Percentiles rank a stretch among this genome's conserved stretches.
phyloP scores from a whole-genome alignment of 2,888 invertebrate species.

The Trichopoda pennipes region DNA sequence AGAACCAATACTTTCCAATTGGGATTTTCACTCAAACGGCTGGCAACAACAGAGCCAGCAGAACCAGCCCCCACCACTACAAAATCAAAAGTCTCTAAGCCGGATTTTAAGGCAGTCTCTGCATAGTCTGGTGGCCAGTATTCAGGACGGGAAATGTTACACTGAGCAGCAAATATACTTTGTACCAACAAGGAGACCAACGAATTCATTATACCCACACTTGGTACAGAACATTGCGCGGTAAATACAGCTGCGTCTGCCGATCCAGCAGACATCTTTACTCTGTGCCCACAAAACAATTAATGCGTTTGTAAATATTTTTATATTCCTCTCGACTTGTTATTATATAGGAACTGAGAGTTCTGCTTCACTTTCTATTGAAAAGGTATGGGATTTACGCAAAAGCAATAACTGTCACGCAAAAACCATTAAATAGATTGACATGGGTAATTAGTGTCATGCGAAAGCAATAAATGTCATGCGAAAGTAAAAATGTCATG shows the following conservation, averaged over 20 bases:
- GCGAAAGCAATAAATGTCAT: too few species aligned
- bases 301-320: too few species aligned
- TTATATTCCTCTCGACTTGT: too few species aligned
- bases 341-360: too few species aligned
- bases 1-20: slow-evolving; percentile 71
- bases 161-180: slow-evolving; percentile 83
- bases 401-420: too few species aligned
- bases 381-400: too few species aligned
- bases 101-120: slow-evolving; percentile 73
- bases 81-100: slow-evolving; percentile 76
- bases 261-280: background rate
- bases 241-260: background rate
- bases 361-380: too few species aligned
- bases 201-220: slow-evolving; percentile 75
- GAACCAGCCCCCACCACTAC: slow-evolving; percentile 80
- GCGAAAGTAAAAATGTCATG: too few species aligned
- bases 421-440: too few species aligned
- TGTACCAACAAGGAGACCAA: slow-evolving; percentile 82
- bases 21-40: slow-evolving; percentile 73
- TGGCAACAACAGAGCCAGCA: slow-evolving; percentile 78
- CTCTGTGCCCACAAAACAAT: too few species aligned
- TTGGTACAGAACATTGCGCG: slow-evolving; percentile 69
- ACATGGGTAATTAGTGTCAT: too few species aligned
- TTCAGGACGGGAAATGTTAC: slow-evolving; percentile 81
- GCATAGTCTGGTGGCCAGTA: slow-evolving; percentile 82